Evolutionary conservation across 1,140 invertebrate genomes (phyloP).

Genomic region (fruit fly (Drosophila melanogaster)): Release_6_plus_ISO1_MT NT_037436.4:15741001-15741500

Average conservation of each 20-base stretch:
- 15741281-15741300: slow-evolving; percentile 34
- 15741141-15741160: slow-evolving; percentile 61
- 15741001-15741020: slow-evolving; percentile 28
- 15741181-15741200: slow-evolving; percentile 55
- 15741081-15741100: slow-evolving; percentile 63
- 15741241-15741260: slow-evolving; percentile 73
- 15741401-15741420: slow-evolving; percentile 45
- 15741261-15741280: slow-evolving; percentile 78
- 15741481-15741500: too few relatives aligned
- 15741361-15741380: slow-evolving; percentile 41
- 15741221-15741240: slow-evolving; percentile 41
- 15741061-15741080: slow-evolving; percentile 19
- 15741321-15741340: slow-evolving; percentile 46
- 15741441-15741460: background rate
- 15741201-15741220: slow-evolving; percentile 20
- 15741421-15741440: background rate
- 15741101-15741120: slow-evolving; percentile 66
- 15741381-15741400: slow-evolving; percentile 61
- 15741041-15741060: slow-evolving; percentile 3
- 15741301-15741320: background rate
- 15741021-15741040: background rate
- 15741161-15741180: slow-evolving; percentile 44
- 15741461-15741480: background rate
- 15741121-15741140: slow-evolving; percentile 81
- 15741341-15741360: slow-evolving; percentile 66